Evolutionary conservation across 2,797 vertebrate genomes (phyloP), one percentile per base, ranked within the genome.

Genomic region (Platalea minor): DNA sequence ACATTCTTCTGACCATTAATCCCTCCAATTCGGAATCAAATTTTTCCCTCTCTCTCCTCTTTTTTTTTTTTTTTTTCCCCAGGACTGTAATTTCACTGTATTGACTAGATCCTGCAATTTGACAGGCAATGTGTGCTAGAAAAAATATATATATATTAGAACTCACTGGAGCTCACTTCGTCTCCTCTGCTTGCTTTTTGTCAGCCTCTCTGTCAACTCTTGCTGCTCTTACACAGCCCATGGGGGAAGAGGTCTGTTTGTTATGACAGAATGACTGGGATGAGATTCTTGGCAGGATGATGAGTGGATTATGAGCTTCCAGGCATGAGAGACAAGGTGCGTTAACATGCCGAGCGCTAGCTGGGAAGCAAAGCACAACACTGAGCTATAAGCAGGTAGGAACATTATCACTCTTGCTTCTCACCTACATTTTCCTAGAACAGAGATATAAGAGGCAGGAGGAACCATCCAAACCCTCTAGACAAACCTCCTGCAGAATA

Each of bases 1-100:
- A 97, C 96, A 96, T 97, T 97, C 96, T 97, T 98, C 97, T 91
- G 95, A 95, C 96, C 98, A 97, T 97, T 98, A 98, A 98, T 98
- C 97, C 96, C 95, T 96, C 91, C 96, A 97, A 97, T 98, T 98
- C 64, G 67, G 91, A 97, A 97, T 97, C 91, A 91, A 90, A 92
- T 89, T 94, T 97, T 97, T 96, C 73, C 91, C 78, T 91, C 77
- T 94, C 76, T 95, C 88, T 79, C 83, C 31, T n/a, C 1, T 21
- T 29, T 25, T 8, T 29, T 9, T 74, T 91, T 31, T 31, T 11
- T 33, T 39, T 53, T 25, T 12, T 3, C 57, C 26, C 85, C 95
- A 94, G 94, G 95, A 94, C 96, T 97, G 93, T 97, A 96, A 97
- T 97, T 97, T 96, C 94, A 95, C 89, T 94, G 70, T 96, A 96